phyloP scores from a whole-genome alignment of 2,888 invertebrate genomes.

The Cerastis leucographa region DNA sequence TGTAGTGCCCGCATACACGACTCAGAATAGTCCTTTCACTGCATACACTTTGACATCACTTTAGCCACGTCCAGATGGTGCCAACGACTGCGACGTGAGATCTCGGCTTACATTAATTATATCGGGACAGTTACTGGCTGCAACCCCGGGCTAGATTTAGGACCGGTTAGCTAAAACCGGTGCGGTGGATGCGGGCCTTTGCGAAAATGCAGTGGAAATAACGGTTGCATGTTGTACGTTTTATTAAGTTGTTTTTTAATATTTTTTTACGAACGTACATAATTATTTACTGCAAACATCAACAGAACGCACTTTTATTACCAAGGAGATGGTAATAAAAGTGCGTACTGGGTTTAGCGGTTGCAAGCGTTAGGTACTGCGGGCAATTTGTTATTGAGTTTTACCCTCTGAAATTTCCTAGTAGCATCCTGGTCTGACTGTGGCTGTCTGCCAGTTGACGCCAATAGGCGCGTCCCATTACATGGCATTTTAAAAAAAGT shows the following conservation, averaged over 20 bases:
- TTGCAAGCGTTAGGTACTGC: neutral
- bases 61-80: conserved; percentile 59
- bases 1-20: conserved; percentile 44
- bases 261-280: neutral
- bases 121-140: conserved; percentile 52
- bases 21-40: conserved; percentile 58
- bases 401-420: neutral
- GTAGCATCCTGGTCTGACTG: neutral
- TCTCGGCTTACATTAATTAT: conserved; percentile 66
- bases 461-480: neutral
- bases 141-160: conserved; percentile 50
- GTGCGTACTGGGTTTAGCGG: neutral
- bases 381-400: neutral
- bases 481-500: neutral
- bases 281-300: neutral
- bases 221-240: too few species aligned
- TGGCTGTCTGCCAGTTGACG: neutral
- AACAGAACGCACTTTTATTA: too few species aligned
- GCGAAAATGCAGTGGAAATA: neutral
- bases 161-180: conserved; percentile 39
- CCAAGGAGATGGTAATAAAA: too few species aligned
- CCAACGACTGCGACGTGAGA: conserved; percentile 54
- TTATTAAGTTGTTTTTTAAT: neutral
- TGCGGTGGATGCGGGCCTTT: conserved; percentile 14
- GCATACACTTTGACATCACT: conserved; percentile 62